Evolutionary conservation across 1,140 invertebrate genomes (phyloP).

Genomic region (Drosophila kikkawai): DNA sequence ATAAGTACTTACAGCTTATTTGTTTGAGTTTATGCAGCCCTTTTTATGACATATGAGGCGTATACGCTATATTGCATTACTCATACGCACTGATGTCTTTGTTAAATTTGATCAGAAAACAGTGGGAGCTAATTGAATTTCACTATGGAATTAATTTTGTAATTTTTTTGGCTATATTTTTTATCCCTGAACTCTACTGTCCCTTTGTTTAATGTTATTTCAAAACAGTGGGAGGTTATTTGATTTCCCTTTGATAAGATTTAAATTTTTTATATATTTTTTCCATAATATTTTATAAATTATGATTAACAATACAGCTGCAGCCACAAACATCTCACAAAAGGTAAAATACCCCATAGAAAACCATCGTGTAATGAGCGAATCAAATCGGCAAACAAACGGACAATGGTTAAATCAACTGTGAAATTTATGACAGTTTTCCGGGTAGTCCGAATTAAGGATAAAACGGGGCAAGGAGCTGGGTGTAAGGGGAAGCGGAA

Average conservation of each 20-base stretch:
- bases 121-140: background rate
- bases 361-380: conserved; percentile 17
- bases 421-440: conserved; percentile 74
- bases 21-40: background rate
- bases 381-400: conserved; percentile 42
- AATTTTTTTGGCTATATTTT: too few relatives aligned
- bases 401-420: conserved; percentile 63
- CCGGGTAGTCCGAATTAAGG: conserved; percentile 8
- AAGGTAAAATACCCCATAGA: conserved; percentile 2
- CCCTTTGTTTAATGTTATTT: background rate
- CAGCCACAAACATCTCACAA: background rate
- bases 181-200: background rate
- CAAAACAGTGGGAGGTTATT: background rate
- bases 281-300: background rate
- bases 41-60: background rate
- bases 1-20: too few relatives aligned
- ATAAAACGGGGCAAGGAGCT: background rate
- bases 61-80: conserved; percentile 3
- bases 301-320: background rate
- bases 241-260: background rate
- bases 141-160: too few relatives aligned
- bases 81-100: conserved; percentile 4
- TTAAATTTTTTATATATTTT: too few relatives aligned
- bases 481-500: background rate
- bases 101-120: background rate